Evolutionary conservation across 2,113 vertebrate species (phyloP), one percentile per base, ranked within the genome.

Genomic region (Pomatostomus ruficeps): DNA sequence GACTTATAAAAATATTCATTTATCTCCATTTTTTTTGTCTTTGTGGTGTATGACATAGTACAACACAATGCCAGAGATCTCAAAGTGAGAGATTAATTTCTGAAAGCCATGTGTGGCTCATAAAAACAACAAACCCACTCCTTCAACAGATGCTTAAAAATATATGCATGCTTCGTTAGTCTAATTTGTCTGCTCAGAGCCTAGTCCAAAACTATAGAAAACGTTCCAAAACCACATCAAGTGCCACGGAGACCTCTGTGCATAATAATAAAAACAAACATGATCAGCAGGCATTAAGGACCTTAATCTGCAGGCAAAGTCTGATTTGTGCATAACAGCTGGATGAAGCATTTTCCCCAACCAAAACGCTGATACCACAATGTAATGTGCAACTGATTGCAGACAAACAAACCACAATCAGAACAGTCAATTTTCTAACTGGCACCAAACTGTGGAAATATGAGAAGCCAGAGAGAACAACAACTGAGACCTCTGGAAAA

Each of bases 211-310:
- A 86, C 36, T 40, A 70, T 36, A 79, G 55, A 97, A 85, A 66
- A 68, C 35, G 58, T 93, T 96, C 89, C 95, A 95, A 97, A 97
- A 93, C 96, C 97, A 98, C 96, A 98, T 98, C 95, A 98, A 97
- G 76, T 52, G 49, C 71, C 28, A 71, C 26, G 1, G 73, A 70
- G 87, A 85, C 93, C 14, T 33, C 88, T 42, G 68, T 75, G 91
- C 25, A 77, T 94, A 97, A 96, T 92, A 96, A 96, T 82, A 96
- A 96, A 98, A 97, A 82, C 93, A 97, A 97, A 98, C 96, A 97
- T 9, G 38, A 97, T 96, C 97, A 97, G 96, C 95, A 95, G 72
- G 90, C 85, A 95, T 95, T 91, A 90, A 85, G 92, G 52, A 91
- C 67, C 84, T 96, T 74, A 94, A 85, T 96, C 95, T 95, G 92